Percentiles rank a stretch among this genome's conserved stretches.
Evolutionary conservation across 2,888 invertebrate species (phyloP).

Genomic region (Seladonia tumulorum): DNA sequence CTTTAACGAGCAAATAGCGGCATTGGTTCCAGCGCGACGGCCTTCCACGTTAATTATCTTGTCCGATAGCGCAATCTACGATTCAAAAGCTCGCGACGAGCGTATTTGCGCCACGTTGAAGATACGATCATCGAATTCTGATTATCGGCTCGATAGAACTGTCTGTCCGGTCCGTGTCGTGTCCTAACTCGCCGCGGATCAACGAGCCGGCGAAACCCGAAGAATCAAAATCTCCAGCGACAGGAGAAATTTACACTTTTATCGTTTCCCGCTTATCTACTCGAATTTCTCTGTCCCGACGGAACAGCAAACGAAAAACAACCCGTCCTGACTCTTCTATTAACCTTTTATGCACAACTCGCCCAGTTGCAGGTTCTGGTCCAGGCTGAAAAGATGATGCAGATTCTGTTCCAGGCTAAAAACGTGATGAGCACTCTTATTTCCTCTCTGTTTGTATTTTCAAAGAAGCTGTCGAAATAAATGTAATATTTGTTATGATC

Average conservation of each 20-base stretch:
- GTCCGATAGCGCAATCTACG: constrained; percentile 50
- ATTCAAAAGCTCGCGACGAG: constrained; percentile 34
- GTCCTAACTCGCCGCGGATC: constrained; percentile 1
- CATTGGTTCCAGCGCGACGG: constrained; percentile 45
- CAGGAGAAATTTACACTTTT: constrained; percentile 23
- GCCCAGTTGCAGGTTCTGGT: too few species aligned
- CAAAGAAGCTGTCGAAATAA: too few species aligned
- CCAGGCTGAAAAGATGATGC: too few species aligned
- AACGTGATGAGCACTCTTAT: too few species aligned
- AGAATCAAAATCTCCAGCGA: neutral
- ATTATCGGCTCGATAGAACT: constrained; percentile 27
- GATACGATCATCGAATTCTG: constrained; percentile 32
- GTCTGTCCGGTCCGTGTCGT: neutral
- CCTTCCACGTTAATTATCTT: constrained; percentile 60
- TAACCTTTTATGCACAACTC: neutral
- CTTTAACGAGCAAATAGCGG: constrained; percentile 49
- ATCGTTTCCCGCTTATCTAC: neutral
- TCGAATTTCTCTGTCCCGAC: neutral
- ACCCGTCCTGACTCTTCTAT: neutral
- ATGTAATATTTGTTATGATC: too few species aligned
- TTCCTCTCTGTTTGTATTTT: too few species aligned
- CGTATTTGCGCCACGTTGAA: constrained; percentile 14
- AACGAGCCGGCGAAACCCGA: neutral
- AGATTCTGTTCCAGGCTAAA: too few species aligned
- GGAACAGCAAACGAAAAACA: neutral